These are phyloP conservation scores for Doryteuthis pealeii DNA, from an alignment of 1,140 invertebrate genomes.

Conservation along the genomic window DNA sequence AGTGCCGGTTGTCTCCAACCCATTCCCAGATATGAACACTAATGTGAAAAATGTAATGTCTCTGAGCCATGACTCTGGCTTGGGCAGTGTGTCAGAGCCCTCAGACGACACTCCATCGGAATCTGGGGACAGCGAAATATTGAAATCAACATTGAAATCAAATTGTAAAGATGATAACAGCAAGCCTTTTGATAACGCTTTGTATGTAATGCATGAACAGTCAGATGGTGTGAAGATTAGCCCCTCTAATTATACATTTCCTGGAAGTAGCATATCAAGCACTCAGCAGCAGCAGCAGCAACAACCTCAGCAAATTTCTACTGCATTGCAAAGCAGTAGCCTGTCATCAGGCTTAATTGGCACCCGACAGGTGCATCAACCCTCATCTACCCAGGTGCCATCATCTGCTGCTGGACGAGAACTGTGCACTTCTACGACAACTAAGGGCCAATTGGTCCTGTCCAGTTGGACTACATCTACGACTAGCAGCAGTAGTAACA, in stretches of 20 bases:
- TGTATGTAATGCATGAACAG: neutral
- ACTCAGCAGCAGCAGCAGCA: no score
- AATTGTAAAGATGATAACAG: slow-evolving; percentile 5
- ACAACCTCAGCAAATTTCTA: neutral
- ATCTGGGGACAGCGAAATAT: slow-evolving; percentile 48
- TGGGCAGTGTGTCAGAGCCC: slow-evolving; percentile 52
- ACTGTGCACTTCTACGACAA: neutral
- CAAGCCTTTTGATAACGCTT: neutral
- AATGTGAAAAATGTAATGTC: slow-evolving; percentile 27
- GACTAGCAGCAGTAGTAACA: neutral
- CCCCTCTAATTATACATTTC: neutral
- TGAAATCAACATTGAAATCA: slow-evolving; percentile 32
- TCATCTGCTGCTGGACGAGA: neutral
- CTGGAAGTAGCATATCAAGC: neutral
- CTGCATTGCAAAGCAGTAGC: neutral
- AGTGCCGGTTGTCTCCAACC: slow-evolving; percentile 21
- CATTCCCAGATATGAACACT: slow-evolving; percentile 28
- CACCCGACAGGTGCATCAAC: neutral
- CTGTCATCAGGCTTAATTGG: neutral
- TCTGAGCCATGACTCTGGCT: slow-evolving; percentile 52
- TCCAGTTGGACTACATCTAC: neutral
- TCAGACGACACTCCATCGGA: slow-evolving; percentile 54
- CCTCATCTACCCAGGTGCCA: neutral
- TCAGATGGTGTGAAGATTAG: neutral
- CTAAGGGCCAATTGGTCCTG: neutral